Percentiles rank a stretch among this genome's conserved stretches.
These are phyloP conservation scores for Reinhardtius hippoglossoides DNA, from an alignment of 2,113 vertebrate genomes.

Conservation along the genomic window DNA sequence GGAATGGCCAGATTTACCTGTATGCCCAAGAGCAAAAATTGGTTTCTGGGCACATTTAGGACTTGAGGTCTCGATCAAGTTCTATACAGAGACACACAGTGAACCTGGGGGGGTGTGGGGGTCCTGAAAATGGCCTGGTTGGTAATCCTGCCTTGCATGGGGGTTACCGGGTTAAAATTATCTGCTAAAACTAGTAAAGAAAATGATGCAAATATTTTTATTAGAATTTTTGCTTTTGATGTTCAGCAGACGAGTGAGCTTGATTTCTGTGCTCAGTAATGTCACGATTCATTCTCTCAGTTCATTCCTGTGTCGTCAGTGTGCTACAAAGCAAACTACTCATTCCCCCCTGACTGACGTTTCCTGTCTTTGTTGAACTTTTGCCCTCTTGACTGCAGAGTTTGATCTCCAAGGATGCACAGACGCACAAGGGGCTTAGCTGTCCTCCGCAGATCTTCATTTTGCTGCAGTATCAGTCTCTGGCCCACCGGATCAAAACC, in stretches of 20 bases:
- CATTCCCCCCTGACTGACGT: slow-evolving; percentile 9
- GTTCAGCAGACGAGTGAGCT: no score
- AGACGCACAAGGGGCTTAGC: not conserved
- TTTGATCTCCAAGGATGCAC: slow-evolving; percentile 38
- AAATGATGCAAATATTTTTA: no score
- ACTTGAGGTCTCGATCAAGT: no score
- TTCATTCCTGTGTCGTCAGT: not conserved
- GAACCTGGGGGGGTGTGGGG: no score
- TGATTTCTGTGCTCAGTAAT: not conserved
- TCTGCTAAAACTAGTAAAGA: no score
- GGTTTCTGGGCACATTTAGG: no score
- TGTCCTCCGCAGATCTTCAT: slow-evolving; percentile 67
- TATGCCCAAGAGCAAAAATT: not conserved
- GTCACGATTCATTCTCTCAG: not conserved
- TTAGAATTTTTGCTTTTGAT: no score
- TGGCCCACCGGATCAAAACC: slow-evolving; percentile 77
- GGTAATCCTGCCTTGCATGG: no score
- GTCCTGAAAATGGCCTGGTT: no score
- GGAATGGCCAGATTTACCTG: not conserved
- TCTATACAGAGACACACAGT: no score
- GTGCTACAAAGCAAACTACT: not conserved
- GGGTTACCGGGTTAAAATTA: no score
- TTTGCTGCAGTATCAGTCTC: slow-evolving; percentile 79
- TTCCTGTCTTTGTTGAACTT: slow-evolving; percentile 36
- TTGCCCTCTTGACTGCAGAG: slow-evolving; percentile 59